Base-by-base conservation (phyloP, 2,888 invertebrate species). In the Watsonalla binaria region DNA sequence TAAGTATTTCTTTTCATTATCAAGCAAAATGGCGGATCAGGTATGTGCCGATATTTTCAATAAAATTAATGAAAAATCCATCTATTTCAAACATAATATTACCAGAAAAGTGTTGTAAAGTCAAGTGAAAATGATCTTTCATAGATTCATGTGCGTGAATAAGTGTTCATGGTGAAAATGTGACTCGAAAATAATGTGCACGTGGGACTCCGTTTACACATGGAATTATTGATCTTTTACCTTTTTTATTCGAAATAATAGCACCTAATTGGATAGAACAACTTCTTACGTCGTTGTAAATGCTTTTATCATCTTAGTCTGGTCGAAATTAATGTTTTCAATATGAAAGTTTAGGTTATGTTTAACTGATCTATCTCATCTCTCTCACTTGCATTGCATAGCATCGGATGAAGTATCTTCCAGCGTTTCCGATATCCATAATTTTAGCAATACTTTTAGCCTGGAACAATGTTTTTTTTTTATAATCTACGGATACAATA, bases 11-110 rank as follows among this genome's bases (percentile, higher is more conserved):
- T 93, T 93, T 92, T 89, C 87, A 75, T 85, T 87, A 74, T 86
- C 87, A 86, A 92, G 86, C 93, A 95, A 94, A 84, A 95, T 95
- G 95, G 95, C 95, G 91, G 95, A 95, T 88, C 95, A 95, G 94
- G 95, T 95, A 93, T 80, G 94, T 92, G 74, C 74, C 68, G 73
- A 76, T 64, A 76, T 70, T 80, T 76, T 59, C 59, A 49, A 37
- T 51, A 63, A 68, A 79, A 79, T 65, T 74, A 66, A 57, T 67
- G 53, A 6, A 62, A 64, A 66, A 66, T 58, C 37, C 46, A 2
- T 5, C 51, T 55, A 53, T 58, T 62, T 57, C n/a, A 33, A 5
- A 2, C 6, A 14, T 24, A 58, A 56, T 62, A 63, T 24, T 48
- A 6, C 8, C 11, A 13, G 34, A 6, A 60, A 65, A 66, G 60